Percentiles rank a stretch among this genome's conserved stretches.
phyloP scores from a whole-genome alignment of 2,797 vertebrate genomes.

The Tolypeutes matacus region DNA sequence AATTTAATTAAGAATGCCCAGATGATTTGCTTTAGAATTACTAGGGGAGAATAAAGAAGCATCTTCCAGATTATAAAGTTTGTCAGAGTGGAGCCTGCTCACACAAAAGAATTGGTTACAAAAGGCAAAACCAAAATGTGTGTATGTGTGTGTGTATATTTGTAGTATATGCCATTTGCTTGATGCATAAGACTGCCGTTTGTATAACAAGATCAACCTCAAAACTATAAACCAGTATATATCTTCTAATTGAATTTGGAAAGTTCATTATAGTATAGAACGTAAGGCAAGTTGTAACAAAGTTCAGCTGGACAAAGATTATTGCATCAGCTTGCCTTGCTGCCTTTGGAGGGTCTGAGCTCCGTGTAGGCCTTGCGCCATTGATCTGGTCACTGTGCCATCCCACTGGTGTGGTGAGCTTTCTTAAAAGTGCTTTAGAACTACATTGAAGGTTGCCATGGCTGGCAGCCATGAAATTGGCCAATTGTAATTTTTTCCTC shows the following conservation, averaged over 20 bases:
- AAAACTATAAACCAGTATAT: neutral
- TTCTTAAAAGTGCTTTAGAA: neutral
- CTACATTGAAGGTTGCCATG: neutral
- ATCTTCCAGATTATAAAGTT: neutral
- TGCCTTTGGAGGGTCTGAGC: neutral
- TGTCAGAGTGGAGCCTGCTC: neutral
- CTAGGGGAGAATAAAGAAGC: slow-evolving; percentile 22
- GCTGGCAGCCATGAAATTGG: neutral
- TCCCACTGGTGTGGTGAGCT: neutral
- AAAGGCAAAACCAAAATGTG: slow-evolving; percentile 25
- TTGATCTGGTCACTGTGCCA: neutral
- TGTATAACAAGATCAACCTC: neutral
- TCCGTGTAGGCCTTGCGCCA: neutral
- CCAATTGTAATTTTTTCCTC: slow-evolving; percentile 41
- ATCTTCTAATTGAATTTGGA: neutral
- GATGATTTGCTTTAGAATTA: neutral
- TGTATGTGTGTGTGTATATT: neutral
- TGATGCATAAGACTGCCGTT: neutral
- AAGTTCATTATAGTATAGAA: neutral
- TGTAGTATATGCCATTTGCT: neutral
- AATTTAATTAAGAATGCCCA: neutral
- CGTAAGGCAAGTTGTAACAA: neutral
- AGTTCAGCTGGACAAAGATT: neutral
- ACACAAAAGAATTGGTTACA: slow-evolving; percentile 3
- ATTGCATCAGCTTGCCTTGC: neutral